A percentile compares a stretch with the other conserved stretches of the same genome.
Conservation (phyloP, 2,113 vertebrate genomes). For the Phocoena phocoena region DNA sequence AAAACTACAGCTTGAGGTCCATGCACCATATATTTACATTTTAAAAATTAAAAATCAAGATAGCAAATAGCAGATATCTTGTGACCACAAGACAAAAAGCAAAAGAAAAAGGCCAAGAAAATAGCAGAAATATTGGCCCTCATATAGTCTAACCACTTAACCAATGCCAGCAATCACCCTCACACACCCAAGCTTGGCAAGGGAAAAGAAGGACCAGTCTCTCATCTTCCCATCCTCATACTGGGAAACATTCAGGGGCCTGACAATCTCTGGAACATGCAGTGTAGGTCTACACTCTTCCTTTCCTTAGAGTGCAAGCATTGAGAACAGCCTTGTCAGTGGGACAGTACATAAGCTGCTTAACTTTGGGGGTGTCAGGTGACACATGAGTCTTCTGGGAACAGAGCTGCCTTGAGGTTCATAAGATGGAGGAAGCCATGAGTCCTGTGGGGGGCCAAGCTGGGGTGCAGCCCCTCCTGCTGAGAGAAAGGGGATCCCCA, state of each 20-base stretch:
- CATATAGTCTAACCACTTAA: not conserved
- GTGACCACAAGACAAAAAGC: not conserved
- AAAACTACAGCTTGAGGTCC: not conserved
- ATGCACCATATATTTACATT: not conserved
- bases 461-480: not conserved
- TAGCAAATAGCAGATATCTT: not conserved
- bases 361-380: not conserved
- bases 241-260: not conserved
- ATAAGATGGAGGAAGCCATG: not conserved
- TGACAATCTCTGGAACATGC: not conserved
- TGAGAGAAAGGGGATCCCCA: not conserved
- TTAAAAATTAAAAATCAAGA: not conserved
- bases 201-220: not conserved
- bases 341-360: not conserved
- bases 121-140: not conserved
- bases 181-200: not conserved
- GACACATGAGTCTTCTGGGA: not conserved
- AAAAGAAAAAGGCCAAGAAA: not conserved
- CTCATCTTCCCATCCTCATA: not conserved
- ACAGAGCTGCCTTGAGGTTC: not conserved
- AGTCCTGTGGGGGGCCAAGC: rapidly evolving
- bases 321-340: not conserved
- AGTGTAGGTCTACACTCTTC: not conserved
- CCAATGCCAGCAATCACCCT: not conserved
- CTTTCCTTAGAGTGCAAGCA: not conserved